A percentile compares a stretch with the other conserved stretches of the same genome.
These are phyloP conservation scores for Margarornis squamiger DNA, from an alignment of 2,797 vertebrate genomes.

Conservation along the genomic window DNA sequence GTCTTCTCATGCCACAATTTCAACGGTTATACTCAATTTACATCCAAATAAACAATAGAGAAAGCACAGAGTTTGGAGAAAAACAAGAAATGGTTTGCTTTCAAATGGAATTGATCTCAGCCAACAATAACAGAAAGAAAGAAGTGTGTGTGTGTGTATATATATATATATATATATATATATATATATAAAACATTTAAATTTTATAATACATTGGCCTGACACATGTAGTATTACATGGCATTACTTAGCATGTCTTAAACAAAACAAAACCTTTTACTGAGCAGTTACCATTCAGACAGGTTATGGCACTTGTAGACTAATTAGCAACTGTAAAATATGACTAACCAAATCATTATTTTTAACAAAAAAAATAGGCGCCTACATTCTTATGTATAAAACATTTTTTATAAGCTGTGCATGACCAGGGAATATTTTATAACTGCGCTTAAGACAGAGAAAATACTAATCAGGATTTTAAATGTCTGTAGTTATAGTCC, in stretches of 20 bases:
- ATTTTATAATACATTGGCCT: slow-evolving; percentile 39
- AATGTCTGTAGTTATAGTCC: slow-evolving; percentile 55
- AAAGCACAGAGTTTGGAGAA: neutral
- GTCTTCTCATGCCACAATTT: neutral
- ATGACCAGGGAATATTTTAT: slow-evolving; percentile 60
- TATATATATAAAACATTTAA: neutral
- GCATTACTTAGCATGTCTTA: slow-evolving; percentile 55
- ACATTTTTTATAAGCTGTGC: slow-evolving; percentile 64
- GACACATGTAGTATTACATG: slow-evolving; percentile 7
- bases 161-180: neutral
- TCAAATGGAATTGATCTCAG: neutral
- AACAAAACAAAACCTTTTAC: slow-evolving; percentile 59
- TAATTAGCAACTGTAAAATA: slow-evolving; percentile 54
- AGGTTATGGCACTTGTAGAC: slow-evolving; percentile 56
- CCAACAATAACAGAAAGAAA: slow-evolving; percentile 34
- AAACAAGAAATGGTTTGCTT: neutral
- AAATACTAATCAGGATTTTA: slow-evolving; percentile 71
- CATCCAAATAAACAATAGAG: neutral
- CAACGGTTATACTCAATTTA: neutral
- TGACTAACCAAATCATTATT: slow-evolving; percentile 56
- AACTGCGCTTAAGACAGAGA: slow-evolving; percentile 52
- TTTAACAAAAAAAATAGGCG: slow-evolving; percentile 58
- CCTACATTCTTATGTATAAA: slow-evolving; percentile 64
- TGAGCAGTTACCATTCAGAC: slow-evolving; percentile 50
- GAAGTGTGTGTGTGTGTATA: neutral